These are phyloP conservation scores for Drosophila trapezifrons DNA, from an alignment of 1,140 invertebrate species.

Conservation along the genomic window DNA sequence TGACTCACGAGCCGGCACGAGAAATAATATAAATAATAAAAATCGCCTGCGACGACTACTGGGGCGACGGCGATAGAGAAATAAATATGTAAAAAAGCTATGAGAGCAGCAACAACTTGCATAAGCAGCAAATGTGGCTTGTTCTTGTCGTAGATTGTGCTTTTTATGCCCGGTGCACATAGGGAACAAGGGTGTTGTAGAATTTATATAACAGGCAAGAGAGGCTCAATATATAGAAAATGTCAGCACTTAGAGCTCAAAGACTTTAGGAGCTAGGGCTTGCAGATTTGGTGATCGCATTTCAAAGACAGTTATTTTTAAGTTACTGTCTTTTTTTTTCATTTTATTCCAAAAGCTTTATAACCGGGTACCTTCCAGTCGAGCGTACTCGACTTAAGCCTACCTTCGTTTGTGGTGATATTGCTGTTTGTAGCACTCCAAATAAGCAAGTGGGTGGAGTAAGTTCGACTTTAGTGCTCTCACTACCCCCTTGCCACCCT, in stretches of 20 bases:
- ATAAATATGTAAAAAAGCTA: conserved; percentile 50
- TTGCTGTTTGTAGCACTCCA: conserved; percentile 27
- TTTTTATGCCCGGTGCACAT: background rate
- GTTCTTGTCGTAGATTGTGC: background rate
- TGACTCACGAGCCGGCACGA: conserved; percentile 75
- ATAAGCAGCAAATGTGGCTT: conserved; percentile 60
- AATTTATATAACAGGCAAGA: background rate
- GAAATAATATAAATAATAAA: conserved; percentile 72
- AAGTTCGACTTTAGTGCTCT: conserved; percentile 8
- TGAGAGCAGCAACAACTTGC: conserved; percentile 57
- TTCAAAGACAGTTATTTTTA: too few species aligned
- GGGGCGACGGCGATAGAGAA: conserved; percentile 38
- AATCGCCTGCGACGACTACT: conserved; percentile 54
- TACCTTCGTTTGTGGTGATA: conserved; percentile 4
- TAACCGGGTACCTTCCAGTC: background rate
- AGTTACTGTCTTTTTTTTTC: conserved; percentile 15
- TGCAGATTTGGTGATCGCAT: too few species aligned
- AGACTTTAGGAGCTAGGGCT: too few species aligned
- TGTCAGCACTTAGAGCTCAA: too few species aligned
- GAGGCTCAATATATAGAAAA: too few species aligned
- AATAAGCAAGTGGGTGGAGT: conserved; percentile 12
- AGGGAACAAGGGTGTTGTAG: background rate
- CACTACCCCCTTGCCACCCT: background rate
- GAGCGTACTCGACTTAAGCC: background rate
- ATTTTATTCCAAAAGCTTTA: background rate